phyloP scores from a whole-genome alignment of 2,888 invertebrate species.

The Iphiclides podalirius region DNA sequence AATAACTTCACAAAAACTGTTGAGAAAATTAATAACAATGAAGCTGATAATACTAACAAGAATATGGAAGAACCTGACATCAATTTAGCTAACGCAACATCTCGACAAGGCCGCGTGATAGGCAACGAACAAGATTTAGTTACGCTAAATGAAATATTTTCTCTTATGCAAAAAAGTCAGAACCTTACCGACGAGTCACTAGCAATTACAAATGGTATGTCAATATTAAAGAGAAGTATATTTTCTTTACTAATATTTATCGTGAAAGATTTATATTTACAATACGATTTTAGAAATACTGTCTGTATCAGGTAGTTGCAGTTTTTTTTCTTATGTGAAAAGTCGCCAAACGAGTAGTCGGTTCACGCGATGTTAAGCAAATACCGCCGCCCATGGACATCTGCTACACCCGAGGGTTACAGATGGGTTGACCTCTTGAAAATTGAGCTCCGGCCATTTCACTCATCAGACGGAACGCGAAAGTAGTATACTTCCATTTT shows the following conservation, averaged over 20 bases:
- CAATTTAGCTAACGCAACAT: slow-evolving; percentile 51
- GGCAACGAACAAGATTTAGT: slow-evolving; percentile 44
- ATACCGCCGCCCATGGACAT: too few species aligned
- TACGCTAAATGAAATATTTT: slow-evolving; percentile 63
- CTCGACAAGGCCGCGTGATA: slow-evolving; percentile 58
- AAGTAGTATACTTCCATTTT: too few species aligned
- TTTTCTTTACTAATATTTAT: background rate
- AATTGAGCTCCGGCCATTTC: too few species aligned
- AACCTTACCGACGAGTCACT: slow-evolving; percentile 1
- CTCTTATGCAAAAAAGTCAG: slow-evolving; percentile 53
- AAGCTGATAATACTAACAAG: slow-evolving; percentile 24
- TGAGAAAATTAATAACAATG: slow-evolving; percentile 47
- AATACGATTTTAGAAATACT: too few species aligned
- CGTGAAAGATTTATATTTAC: background rate
- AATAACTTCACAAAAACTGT: slow-evolving; percentile 72
- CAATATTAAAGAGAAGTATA: background rate
- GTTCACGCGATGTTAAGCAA: too few species aligned
- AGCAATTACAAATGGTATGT: slow-evolving; percentile 14
- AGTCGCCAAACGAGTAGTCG: too few species aligned
- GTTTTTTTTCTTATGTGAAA: too few species aligned
- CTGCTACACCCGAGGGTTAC: too few species aligned
- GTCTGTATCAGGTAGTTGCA: too few species aligned
- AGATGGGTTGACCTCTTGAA: too few species aligned
- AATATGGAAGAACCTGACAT: slow-evolving; percentile 56
- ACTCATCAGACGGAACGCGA: too few species aligned